phyloP scores from a whole-genome alignment of 2,888 invertebrate genomes.

The Leucania comma region DNA sequence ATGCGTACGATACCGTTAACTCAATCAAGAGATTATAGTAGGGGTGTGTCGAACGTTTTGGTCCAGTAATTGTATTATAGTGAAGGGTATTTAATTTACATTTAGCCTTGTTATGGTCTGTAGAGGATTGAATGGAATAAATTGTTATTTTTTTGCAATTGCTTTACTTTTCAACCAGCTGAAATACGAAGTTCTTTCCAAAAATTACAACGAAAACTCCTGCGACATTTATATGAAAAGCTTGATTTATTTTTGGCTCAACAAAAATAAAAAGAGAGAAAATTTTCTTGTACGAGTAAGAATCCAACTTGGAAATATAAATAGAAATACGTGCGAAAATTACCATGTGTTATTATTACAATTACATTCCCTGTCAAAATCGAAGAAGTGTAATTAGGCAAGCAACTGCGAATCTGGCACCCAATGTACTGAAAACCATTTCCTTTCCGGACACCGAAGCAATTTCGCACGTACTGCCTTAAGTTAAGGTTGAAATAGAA shows the following conservation, averaged over 20 bases:
- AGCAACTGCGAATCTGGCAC: constrained; percentile 61
- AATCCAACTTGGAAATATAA: constrained; percentile 1
- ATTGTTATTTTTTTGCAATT: neutral
- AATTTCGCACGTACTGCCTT: constrained; percentile 38
- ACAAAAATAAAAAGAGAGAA: neutral
- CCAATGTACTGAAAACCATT: constrained; percentile 57
- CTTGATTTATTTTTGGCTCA: constrained; percentile 21
- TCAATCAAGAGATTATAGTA: constrained; percentile 49
- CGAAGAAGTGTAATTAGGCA: constrained; percentile 71
- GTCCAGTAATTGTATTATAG: constrained; percentile 33
- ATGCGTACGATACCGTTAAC: constrained; percentile 37
- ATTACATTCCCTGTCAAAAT: constrained; percentile 66
- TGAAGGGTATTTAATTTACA: constrained; percentile 14
- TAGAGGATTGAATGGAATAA: neutral
- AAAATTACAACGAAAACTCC: constrained; percentile 15
- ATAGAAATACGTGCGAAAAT: constrained; percentile 26
- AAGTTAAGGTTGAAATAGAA: constrained; percentile 33
- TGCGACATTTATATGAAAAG: constrained; percentile 8
- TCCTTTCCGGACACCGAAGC: constrained; percentile 61
- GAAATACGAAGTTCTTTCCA: constrained; percentile 18
- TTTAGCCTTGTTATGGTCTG: constrained; percentile 3
- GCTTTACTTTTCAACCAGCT: too few species aligned
- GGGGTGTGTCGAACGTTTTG: constrained; percentile 18
- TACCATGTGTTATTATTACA: constrained; percentile 46
- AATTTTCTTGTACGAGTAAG: constrained; percentile 11